A percentile compares a stretch with the other conserved stretches of the same genome.
phyloP scores from a whole-genome alignment of 2,113 vertebrate species.

The Tachuris rubrigastra region DNA sequence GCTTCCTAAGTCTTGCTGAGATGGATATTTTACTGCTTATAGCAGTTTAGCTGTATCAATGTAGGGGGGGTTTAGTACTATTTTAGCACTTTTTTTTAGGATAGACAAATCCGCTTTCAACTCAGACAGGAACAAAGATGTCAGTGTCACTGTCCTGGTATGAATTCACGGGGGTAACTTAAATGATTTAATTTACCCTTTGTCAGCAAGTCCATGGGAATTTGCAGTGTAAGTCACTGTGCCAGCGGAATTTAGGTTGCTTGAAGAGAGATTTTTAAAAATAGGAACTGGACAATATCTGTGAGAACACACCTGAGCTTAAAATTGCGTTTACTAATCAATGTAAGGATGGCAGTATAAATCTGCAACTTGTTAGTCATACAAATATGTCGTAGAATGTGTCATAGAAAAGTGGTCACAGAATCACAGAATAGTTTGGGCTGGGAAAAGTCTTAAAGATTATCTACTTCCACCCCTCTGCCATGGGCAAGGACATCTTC shows the following conservation, averaged over 20 bases:
- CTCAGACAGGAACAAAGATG: background rate
- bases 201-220: background rate
- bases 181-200: background rate
- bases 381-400: background rate
- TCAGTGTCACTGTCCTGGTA: background rate
- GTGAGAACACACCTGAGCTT: background rate
- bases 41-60: background rate
- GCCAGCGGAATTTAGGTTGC: background rate
- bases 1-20: background rate
- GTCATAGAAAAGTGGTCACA: background rate
- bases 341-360: background rate
- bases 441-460: background rate
- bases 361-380: background rate
- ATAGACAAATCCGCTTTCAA: background rate
- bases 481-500: background rate
- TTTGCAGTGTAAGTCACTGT: background rate
- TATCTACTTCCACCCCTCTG: fast-evolving
- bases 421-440: background rate
- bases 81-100: background rate
- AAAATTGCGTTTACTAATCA: background rate
- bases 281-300: background rate
- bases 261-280: background rate
- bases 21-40: background rate
- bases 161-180: background rate
- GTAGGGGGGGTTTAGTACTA: fast-evolving